Conservation (phyloP, 2,888 invertebrate genomes). For the Mechanitis messenoides region DNA sequence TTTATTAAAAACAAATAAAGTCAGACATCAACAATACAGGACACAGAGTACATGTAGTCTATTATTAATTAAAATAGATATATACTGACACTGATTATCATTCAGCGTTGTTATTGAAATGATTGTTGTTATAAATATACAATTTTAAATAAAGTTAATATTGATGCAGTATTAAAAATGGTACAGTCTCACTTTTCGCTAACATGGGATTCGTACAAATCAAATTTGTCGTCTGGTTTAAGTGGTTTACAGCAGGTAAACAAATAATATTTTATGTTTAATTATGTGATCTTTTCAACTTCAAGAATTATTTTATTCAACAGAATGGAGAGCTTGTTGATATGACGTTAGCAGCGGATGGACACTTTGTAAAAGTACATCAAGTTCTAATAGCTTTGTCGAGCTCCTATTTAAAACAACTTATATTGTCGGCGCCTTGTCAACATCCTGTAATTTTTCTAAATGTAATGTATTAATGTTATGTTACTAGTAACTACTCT, state of each 20-base stretch:
- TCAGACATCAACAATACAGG: too few species aligned
- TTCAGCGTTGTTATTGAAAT: too few species aligned
- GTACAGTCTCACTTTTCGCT: constrained; percentile 59
- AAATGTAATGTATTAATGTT: constrained; percentile 52
- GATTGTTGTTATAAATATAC: too few species aligned
- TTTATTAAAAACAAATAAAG: too few species aligned
- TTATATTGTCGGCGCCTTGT: constrained; percentile 63
- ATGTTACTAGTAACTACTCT: neutral
- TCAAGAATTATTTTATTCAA: constrained; percentile 10
- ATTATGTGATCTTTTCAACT: neutral
- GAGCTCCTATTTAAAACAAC: constrained; percentile 65
- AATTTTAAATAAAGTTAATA: too few species aligned
- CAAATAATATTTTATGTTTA: neutral
- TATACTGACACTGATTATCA: too few species aligned
- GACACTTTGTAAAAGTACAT: constrained; percentile 65
- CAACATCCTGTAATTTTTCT: constrained; percentile 69
- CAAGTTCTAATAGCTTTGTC: constrained; percentile 55
- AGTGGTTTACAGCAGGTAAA: constrained; percentile 65
- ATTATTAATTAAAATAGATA: too few species aligned
- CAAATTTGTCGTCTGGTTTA: constrained; percentile 62
- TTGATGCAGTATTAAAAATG: constrained; percentile 36
- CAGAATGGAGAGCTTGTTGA: constrained; percentile 72
- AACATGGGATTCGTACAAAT: constrained; percentile 63
- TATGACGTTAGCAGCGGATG: constrained; percentile 68
- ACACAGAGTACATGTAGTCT: too few species aligned